Percentiles rank a stretch among this genome's conserved stretches.
These are phyloP conservation scores for Bubo blakistoni DNA, from an alignment of 2,113 vertebrate genomes.

Conservation along the genomic window DNA sequence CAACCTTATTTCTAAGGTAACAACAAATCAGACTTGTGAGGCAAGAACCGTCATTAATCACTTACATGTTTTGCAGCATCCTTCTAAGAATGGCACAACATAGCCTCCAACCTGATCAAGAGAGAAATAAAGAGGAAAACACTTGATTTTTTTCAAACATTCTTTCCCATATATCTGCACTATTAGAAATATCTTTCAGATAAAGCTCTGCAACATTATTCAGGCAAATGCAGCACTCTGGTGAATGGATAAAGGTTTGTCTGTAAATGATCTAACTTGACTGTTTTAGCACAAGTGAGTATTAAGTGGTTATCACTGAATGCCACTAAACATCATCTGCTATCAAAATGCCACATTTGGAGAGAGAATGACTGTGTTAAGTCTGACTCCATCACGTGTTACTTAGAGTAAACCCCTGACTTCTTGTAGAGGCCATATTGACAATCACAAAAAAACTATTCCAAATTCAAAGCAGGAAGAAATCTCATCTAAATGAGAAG, in stretches of 20 bases:
- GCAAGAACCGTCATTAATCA: slow-evolving; percentile 24
- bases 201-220: not conserved
- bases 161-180: not conserved
- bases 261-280: not conserved
- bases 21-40: not conserved
- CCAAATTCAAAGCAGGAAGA: not conserved
- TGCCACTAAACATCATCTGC: not conserved
- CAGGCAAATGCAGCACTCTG: not conserved
- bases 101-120: slow-evolving; percentile 87
- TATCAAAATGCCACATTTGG: not conserved
- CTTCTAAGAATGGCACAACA: slow-evolving; percentile 90
- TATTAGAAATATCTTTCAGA: not conserved
- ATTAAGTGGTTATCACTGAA: not conserved
- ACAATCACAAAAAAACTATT: not conserved
- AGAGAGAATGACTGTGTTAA: not conserved
- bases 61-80: slow-evolving; percentile 98
- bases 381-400: not conserved
- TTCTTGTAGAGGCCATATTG: not conserved
- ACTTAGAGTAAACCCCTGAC: not conserved
- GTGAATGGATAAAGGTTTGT: not conserved
- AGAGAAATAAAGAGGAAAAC: not conserved
- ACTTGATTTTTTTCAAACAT: not conserved
- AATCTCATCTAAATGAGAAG: not conserved
- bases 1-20: not conserved
- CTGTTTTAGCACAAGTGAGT: not conserved